A percentile compares a stretch with the other conserved stretches of the same genome.
Conservation (phyloP, 2,888 invertebrate genomes). For the Biston stratarius region DNA sequence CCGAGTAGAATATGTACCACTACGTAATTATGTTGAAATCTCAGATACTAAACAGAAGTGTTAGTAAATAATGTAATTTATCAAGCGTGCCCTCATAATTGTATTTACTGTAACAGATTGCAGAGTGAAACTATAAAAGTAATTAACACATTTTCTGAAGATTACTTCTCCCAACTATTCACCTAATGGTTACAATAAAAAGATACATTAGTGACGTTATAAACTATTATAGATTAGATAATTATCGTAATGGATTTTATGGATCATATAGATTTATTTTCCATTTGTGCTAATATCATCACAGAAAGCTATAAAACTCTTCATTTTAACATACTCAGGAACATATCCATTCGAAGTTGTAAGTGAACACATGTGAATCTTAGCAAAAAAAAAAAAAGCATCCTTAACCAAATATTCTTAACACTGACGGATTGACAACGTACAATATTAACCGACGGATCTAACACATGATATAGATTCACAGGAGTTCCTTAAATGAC, state of each 20-base stretch:
- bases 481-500: too few relatives aligned
- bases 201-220: neutral
- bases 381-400: neutral
- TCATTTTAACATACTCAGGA: neutral
- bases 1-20: too few relatives aligned
- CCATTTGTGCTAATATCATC: slow-evolving; percentile 20
- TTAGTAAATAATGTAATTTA: slow-evolving; percentile 5
- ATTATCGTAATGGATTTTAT: slow-evolving; percentile 25
- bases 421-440: neutral
- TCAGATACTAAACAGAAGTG: neutral
- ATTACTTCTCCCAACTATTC: neutral
- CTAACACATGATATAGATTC: too few relatives aligned
- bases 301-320: slow-evolving; percentile 17
- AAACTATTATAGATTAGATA: slow-evolving; percentile 24
- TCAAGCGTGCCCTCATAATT: neutral
- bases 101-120: neutral
- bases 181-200: slow-evolving; percentile 1
- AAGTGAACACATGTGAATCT: neutral
- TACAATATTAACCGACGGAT: too few relatives aligned
- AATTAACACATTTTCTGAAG: neutral
- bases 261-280: slow-evolving; percentile 13
- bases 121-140: neutral
- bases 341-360: neutral
- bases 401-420: neutral
- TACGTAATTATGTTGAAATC: neutral